phyloP scores from a whole-genome alignment of 2,888 invertebrate genomes.

The Drosophila fungiperda region DNA sequence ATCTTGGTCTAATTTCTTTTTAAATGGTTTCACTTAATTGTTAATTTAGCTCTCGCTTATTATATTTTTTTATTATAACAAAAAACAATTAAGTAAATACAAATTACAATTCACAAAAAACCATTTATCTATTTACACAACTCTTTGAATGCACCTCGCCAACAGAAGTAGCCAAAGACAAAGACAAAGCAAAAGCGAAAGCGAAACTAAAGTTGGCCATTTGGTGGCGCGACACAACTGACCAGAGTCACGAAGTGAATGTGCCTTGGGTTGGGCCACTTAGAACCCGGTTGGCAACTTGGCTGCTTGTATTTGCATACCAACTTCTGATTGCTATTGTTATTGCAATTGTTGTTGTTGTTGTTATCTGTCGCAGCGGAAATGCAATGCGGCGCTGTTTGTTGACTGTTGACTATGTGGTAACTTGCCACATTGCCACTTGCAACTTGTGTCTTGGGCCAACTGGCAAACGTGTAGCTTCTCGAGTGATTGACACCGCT shows the following conservation, averaged over 20 bases:
- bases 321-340: conserved; percentile 32
- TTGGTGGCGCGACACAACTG: conserved; percentile 36
- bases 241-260: conserved; percentile 73
- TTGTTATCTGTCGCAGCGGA: conserved; percentile 72
- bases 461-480: conserved; percentile 12
- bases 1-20: not conserved
- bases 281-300: conserved; percentile 40
- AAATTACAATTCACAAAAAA: not conserved
- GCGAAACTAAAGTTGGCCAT: conserved; percentile 36
- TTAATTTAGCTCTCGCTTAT: not conserved
- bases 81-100: not conserved
- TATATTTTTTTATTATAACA: not conserved
- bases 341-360: conserved; percentile 12
- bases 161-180: not conserved
- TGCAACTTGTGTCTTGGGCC: conserved; percentile 29
- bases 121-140: not conserved
- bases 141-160: conserved; percentile 30
- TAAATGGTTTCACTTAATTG: not conserved
- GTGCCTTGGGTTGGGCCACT: conserved; percentile 32
- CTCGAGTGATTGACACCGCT: conserved; percentile 70
- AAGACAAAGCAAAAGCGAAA: conserved; percentile 50
- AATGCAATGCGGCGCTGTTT: conserved; percentile 64
- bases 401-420: conserved; percentile 39
- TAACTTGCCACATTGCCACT: conserved; percentile 32
- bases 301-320: conserved; percentile 65